These are phyloP conservation scores for Neotoma lepida DNA, from an alignment of 2,113 vertebrate genomes.

Conservation along the genomic window DNA sequence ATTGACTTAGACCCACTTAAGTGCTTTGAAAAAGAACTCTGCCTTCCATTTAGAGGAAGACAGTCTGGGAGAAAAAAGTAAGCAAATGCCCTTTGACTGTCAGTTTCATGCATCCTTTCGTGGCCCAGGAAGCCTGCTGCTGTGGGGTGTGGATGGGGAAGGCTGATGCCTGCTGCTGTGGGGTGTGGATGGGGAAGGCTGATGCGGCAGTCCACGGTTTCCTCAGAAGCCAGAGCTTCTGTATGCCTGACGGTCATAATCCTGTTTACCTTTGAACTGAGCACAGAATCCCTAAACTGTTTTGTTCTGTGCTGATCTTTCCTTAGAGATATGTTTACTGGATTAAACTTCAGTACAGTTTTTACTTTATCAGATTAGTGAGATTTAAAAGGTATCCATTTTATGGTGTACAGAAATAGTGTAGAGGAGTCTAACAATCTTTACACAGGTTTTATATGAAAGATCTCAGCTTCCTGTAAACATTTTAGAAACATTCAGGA, in stretches of 20 bases:
- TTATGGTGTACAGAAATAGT: slow-evolving; percentile 66
- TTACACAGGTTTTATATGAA: slow-evolving; percentile 30
- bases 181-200: slow-evolving; percentile 78
- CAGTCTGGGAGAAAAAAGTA: slow-evolving; percentile 81
- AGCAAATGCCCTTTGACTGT: slow-evolving; percentile 86
- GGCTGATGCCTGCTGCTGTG: slow-evolving; percentile 85
- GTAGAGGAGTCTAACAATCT: slow-evolving; percentile 10
- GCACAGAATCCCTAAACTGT: slow-evolving; percentile 40
- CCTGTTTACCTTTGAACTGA: slow-evolving; percentile 74
- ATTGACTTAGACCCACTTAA: slow-evolving; percentile 71
- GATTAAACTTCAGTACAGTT: slow-evolving; percentile 45
- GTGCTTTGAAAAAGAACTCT: slow-evolving; percentile 77
- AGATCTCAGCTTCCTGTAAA: slow-evolving; percentile 57
- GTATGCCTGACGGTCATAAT: slow-evolving; percentile 78
- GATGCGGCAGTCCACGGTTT: slow-evolving; percentile 79
- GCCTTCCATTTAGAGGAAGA: slow-evolving; percentile 87
- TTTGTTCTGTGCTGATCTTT: slow-evolving; percentile 66
- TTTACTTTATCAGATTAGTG: slow-evolving; percentile 61
- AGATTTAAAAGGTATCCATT: slow-evolving; percentile 57
- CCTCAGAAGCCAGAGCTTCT: slow-evolving; percentile 74
- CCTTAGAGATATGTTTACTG: slow-evolving; percentile 34
- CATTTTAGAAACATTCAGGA: slow-evolving; percentile 47
- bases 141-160: slow-evolving; percentile 80
- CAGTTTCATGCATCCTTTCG: slow-evolving; percentile 86
- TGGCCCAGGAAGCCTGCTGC: slow-evolving; percentile 84